Evolutionary conservation across 2,888 invertebrate species (phyloP).

Genomic region (Cybosia mesomella): DNA sequence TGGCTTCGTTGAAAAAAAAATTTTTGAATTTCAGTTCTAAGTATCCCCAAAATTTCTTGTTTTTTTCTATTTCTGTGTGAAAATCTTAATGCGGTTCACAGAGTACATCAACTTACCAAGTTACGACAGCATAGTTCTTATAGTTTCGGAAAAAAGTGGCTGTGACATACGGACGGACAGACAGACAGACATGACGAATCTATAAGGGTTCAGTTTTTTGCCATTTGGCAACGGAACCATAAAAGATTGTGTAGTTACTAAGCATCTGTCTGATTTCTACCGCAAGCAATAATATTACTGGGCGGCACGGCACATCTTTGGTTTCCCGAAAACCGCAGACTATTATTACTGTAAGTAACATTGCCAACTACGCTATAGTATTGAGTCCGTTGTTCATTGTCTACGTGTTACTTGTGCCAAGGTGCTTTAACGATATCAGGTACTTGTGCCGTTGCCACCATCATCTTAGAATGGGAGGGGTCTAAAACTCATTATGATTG

Average conservation of each 20-base stretch:
- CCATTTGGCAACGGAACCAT: no score
- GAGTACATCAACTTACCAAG: no score
- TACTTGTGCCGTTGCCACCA: slow-evolving; percentile 24
- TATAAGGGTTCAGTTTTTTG: no score
- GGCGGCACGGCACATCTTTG: slow-evolving; percentile 13
- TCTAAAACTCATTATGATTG: not conserved
- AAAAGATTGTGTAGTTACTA: not conserved
- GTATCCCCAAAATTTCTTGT: no score
- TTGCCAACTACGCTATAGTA: slow-evolving; percentile 48
- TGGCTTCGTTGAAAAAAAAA: no score
- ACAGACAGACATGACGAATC: no score
- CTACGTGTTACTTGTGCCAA: slow-evolving; percentile 48
- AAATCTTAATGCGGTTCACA: no score
- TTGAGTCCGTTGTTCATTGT: slow-evolving; percentile 36
- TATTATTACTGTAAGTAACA: slow-evolving; percentile 34
- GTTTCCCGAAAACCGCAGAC: slow-evolving; percentile 25
- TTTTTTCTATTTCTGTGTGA: no score
- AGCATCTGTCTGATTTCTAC: slow-evolving; percentile 6
- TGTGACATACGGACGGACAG: no score
- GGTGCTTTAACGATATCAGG: slow-evolving; percentile 32
- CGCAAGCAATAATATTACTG: slow-evolving; percentile 19
- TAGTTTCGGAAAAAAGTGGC: no score
- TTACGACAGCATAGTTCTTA: no score
- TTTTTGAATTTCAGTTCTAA: no score
- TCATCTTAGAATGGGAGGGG: slow-evolving; percentile 21